Conservation (phyloP, 2,113 vertebrate species). For the Suricata suricatta region DNA sequence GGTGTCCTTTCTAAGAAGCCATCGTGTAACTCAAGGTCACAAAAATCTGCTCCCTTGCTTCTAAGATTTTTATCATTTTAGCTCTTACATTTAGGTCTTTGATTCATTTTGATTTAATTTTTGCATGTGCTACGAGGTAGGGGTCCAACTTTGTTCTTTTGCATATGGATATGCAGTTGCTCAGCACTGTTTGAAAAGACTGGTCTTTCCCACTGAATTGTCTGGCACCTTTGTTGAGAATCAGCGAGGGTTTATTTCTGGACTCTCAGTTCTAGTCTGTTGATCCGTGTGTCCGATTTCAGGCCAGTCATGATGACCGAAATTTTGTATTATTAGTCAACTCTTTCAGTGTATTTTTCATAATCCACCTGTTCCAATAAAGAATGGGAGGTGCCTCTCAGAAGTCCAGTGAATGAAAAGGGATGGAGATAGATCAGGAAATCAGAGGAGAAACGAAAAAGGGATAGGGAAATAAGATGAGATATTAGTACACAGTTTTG, state of each 20-base stretch:
- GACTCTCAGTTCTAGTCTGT: neutral
- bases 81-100: neutral
- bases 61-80: neutral
- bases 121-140: neutral
- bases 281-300: neutral
- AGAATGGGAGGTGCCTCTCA: neutral
- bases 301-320: neutral
- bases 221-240: neutral
- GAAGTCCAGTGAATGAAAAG: neutral
- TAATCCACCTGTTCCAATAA: neutral
- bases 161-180: neutral
- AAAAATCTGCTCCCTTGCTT: neutral
- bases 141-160: neutral
- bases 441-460: neutral
- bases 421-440: neutral
- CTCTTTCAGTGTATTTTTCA: neutral
- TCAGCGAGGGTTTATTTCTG: neutral
- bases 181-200: neutral
- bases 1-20: neutral
- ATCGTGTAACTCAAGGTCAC: neutral
- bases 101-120: neutral
- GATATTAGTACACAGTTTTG: neutral
- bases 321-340: neutral
- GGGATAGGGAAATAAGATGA: neutral
- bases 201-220: neutral